Evolutionary conservation across 2,113 vertebrate species (phyloP), one percentile per base, ranked within the genome.

Genomic region (Perca flavescens): DNA sequence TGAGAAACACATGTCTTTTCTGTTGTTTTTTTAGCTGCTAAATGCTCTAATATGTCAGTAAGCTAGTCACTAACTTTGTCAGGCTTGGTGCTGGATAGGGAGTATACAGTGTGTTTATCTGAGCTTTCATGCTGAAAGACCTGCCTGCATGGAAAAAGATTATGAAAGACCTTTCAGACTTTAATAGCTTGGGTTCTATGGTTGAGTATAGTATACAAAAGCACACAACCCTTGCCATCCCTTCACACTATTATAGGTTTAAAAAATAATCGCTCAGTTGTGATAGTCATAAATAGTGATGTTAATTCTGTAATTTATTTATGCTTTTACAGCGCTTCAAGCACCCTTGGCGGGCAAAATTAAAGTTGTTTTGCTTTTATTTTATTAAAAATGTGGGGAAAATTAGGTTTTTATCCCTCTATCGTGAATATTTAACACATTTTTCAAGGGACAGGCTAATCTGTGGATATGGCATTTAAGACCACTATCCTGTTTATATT

Each of bases 341-440:
- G 74, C 36, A 68, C 53, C 40, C 71, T 65, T 47, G 43, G 72
- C 43, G 17, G 70, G 43, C 25, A 63, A 67, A 80, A 77, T 85
- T 56, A 70, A 11, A 80, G 63, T 12, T 57, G 19, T 49, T 71
- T 28, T 15, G 28, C 53, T 47, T 74, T 25, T 1, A n/a, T 60
- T 87, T 85, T 74, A 79, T 84, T 82, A 73, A 75, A 87, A 80
- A 63, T 52, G 61, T 64, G 58, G 19, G n/a, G 25, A 21, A 68
- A 82, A 89, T 83, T 63, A 83, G 34, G 9, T 79, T 88, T 80
- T 75, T 75, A 61, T 67, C 58, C 52, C 50, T 64, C 70, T 50
- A 21, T 85, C 54, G 79, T 17, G 40, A 53, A 65, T 64, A 82
- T 58, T 22, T 28, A 72, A 75, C 47, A 70, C 58, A 49, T 76